phyloP scores from a whole-genome alignment of 2,797 vertebrate species.

The Sciurus vulgaris region DNA sequence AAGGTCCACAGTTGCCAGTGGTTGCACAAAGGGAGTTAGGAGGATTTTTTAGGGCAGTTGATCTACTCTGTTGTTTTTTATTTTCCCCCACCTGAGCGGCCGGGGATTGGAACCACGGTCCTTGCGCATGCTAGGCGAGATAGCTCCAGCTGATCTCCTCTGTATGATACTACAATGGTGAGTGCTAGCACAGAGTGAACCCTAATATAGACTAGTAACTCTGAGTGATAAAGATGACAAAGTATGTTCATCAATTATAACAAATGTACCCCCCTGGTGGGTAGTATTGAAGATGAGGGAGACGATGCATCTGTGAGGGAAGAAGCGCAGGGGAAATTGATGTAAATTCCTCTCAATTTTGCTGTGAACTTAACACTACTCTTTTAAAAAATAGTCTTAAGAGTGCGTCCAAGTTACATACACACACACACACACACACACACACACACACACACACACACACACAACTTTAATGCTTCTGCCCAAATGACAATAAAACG shows the following conservation, averaged over 20 bases:
- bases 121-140: no score
- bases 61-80: neutral
- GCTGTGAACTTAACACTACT: neutral
- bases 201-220: no score
- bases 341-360: neutral
- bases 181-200: neutral
- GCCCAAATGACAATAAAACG: neutral
- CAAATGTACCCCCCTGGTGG: neutral
- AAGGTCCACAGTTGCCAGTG: neutral
- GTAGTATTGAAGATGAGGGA: no score
- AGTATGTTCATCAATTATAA: neutral
- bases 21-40: no score
- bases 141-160: neutral
- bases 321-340: neutral
- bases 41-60: neutral
- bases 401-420: neutral
- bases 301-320: neutral
- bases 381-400: neutral
- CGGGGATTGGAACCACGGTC: no score
- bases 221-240: neutral
- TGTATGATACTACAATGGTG: no score
- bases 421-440: neutral
- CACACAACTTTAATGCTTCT: neutral
- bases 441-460: neutral
- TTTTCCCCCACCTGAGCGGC: no score